These are phyloP conservation scores for Platycheirus rosarum DNA, from an alignment of 2,888 invertebrate species.

Conservation along the genomic window DNA sequence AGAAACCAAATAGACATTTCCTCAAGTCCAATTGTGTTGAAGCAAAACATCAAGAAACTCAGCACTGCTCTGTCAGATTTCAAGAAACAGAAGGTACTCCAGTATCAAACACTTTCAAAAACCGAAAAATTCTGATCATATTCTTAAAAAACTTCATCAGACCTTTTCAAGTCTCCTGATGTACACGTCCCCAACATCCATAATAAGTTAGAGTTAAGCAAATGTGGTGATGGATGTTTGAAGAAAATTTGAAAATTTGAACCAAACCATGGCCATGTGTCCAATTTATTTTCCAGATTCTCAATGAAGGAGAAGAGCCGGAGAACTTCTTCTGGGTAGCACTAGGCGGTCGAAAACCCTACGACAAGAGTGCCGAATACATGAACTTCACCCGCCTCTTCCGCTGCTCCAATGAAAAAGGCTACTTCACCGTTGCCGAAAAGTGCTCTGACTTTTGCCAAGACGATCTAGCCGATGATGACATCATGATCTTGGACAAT, in stretches of 20 bases:
- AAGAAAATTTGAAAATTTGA: background rate
- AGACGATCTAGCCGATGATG: slow-evolving; percentile 99
- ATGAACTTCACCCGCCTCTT: slow-evolving; percentile 97
- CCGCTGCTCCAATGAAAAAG: slow-evolving; percentile 99
- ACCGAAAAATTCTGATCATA: no score
- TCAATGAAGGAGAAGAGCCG: slow-evolving; percentile 97
- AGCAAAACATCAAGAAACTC: no score
- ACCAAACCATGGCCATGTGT: background rate
- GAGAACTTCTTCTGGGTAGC: slow-evolving; percentile 99
- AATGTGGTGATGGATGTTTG: background rate
- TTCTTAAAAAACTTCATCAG: no score
- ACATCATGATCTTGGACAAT: slow-evolving; percentile 99
- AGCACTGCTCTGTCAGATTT: no score
- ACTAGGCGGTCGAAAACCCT: slow-evolving; percentile 94
- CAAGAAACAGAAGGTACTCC: no score
- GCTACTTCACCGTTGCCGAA: slow-evolving; percentile 99
- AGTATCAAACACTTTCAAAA: no score
- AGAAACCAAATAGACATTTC: no score
- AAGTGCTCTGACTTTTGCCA: slow-evolving; percentile 89
- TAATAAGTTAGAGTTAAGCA: background rate
- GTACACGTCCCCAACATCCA: no score
- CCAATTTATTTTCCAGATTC: no score
- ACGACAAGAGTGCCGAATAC: slow-evolving; percentile 94
- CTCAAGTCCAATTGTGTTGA: no score
- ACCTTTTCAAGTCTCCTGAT: background rate